Evolutionary conservation across 37 sponge, comb jelly and placozoan species (phyloP).

Genomic region (Theonella swinhoei): DNA sequence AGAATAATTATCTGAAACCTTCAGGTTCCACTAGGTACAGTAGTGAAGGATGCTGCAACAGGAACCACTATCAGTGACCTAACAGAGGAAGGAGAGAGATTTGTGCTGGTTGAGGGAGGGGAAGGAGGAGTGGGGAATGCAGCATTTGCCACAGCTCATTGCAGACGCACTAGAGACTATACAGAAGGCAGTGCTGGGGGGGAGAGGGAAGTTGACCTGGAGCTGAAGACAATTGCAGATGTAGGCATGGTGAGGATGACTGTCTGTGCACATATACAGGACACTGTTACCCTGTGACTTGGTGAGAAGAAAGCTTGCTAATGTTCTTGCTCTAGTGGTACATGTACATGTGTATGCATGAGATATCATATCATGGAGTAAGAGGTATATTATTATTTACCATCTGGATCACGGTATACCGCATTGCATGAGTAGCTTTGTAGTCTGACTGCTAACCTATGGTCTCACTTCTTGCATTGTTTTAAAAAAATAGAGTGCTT

Average conservation of each 20-base stretch:
- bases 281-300: neutral
- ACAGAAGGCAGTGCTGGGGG: constrained; percentile 77
- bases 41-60: constrained; percentile 55
- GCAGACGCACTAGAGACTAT: constrained; percentile 24
- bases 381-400: too few relatives aligned
- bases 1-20: too few relatives aligned
- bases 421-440: too few relatives aligned
- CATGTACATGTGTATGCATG: too few relatives aligned
- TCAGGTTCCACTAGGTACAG: constrained; percentile 93
- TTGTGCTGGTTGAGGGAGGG: constrained; percentile 77
- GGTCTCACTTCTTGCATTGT: too few relatives aligned
- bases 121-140: constrained; percentile 84
- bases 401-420: too few relatives aligned
- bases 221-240: constrained; percentile 95
- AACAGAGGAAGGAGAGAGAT: constrained; percentile 20
- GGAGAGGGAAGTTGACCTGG: constrained; percentile 59
- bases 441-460: too few relatives aligned
- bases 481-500: neutral
- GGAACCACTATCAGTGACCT: constrained; percentile 77
- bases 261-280: neutral
- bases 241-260: constrained; percentile 84
- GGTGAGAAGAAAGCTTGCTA: too few relatives aligned
- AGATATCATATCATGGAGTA: neutral
- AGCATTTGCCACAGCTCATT: constrained; percentile 29
- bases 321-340: too few relatives aligned